phyloP scores from a whole-genome alignment of 2,888 invertebrate species.

The Epinotia bilunana region DNA sequence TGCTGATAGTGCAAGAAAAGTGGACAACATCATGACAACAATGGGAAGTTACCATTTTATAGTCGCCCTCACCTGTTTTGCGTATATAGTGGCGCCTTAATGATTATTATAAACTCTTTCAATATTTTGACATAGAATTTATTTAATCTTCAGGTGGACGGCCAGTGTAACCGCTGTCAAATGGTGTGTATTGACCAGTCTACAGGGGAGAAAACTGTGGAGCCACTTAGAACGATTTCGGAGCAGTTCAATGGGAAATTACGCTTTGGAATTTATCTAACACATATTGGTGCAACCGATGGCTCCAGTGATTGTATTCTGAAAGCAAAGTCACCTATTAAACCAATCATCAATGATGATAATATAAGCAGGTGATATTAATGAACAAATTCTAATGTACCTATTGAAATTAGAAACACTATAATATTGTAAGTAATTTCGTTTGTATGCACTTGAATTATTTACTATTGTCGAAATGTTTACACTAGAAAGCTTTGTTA shows the following conservation, averaged over 20 bases:
- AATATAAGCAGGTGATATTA: slow-evolving; percentile 67
- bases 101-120: background rate
- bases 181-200: slow-evolving; percentile 98
- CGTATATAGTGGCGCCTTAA: background rate
- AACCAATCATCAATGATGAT: slow-evolving; percentile 62
- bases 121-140: slow-evolving; percentile 28
- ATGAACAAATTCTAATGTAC: background rate
- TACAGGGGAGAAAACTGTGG: slow-evolving; percentile 91
- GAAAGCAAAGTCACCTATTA: slow-evolving; percentile 58
- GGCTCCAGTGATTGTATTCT: slow-evolving; percentile 60
- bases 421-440: background rate
- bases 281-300: slow-evolving; percentile 69
- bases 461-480: background rate
- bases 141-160: slow-evolving; percentile 85
- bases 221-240: slow-evolving; percentile 90
- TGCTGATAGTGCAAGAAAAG: no score
- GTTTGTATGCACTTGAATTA: slow-evolving; percentile 1
- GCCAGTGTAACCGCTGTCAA: slow-evolving; percentile 95
- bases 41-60: no score
- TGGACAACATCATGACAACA: no score
- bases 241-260: slow-evolving; percentile 90
- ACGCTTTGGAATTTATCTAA: slow-evolving; percentile 92
- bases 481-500: background rate
- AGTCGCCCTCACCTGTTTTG: background rate
- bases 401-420: background rate